Percentiles rank a stretch among this genome's conserved stretches.
Conservation (phyloP, 2,797 vertebrate genomes). For the Epinephelus malabaricus region DNA sequence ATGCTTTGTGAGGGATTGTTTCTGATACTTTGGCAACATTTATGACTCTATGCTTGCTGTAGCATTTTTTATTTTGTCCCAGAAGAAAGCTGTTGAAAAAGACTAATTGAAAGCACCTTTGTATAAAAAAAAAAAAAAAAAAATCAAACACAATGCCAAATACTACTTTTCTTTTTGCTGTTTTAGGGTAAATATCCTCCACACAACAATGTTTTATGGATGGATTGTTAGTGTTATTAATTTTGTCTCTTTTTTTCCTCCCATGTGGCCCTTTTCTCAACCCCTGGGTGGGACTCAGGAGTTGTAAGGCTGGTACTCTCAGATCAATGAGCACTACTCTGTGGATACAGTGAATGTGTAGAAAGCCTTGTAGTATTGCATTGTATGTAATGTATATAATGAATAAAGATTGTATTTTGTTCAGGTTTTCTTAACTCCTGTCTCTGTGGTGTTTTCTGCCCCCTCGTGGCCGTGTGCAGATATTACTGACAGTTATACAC, state of each 20-base stretch:
- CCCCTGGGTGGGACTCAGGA: conserved; percentile 69
- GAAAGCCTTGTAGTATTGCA: conserved; percentile 89
- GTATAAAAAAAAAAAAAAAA: conserved; percentile 23
- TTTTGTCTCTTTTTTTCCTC: conserved; percentile 14
- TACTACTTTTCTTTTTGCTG: conserved; percentile 59
- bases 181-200: conserved; percentile 47
- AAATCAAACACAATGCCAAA: conserved; percentile 80
- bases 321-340: conserved; percentile 87
- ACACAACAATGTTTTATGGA: conserved; percentile 43
- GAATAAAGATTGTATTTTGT: conserved; percentile 99
- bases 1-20: conserved; percentile 21
- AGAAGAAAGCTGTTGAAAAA: conserved; percentile 49
- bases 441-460: conserved; percentile 35
- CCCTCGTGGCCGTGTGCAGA: background rate
- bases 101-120: conserved; percentile 68
- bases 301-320: conserved; percentile 73
- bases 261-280: conserved; percentile 27
- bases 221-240: conserved; percentile 42
- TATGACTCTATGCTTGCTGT: conserved; percentile 48
- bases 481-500: background rate
- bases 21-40: conserved; percentile 12
- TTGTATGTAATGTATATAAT: conserved; percentile 99
- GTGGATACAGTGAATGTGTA: conserved; percentile 89
- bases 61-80: conserved; percentile 61
- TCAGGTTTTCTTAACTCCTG: conserved; percentile 90